These are phyloP conservation scores for Thecocarcelia acutangulata DNA, from an alignment of 2,888 invertebrate genomes.

Conservation along the genomic window DNA sequence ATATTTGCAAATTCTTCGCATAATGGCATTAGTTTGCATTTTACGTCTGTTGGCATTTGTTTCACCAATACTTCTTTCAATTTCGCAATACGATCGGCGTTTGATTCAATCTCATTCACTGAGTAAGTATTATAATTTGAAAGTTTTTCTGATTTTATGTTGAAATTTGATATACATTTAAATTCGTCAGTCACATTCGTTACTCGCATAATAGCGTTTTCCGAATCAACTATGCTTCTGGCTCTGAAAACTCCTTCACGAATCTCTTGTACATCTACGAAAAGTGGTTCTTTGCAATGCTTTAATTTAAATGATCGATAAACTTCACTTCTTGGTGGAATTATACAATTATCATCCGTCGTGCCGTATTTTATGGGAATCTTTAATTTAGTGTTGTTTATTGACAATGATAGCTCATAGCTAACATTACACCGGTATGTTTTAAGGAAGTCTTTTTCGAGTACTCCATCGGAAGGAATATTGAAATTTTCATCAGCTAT, in stretches of 20 bases:
- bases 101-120: neutral
- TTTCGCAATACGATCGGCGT: neutral
- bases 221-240: neutral
- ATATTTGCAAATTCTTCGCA: no score
- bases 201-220: neutral
- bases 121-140: neutral
- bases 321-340: conserved; percentile 2
- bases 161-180: no score
- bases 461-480: conserved; percentile 8
- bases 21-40: no score
- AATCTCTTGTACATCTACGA: neutral
- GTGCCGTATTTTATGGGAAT: conserved; percentile 1
- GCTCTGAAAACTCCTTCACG: conserved; percentile 2
- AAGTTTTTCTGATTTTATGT: neutral
- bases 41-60: conserved; percentile 3
- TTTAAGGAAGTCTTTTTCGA: neutral
- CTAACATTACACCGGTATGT: conserved; percentile 1
- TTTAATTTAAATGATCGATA: conserved; percentile 5
- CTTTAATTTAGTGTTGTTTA: neutral
- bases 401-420: neutral
- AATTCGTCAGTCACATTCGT: no score
- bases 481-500: neutral
- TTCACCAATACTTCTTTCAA: neutral
- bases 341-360: neutral
- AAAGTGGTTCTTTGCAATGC: neutral